A percentile compares a stretch with the other conserved stretches of the same genome.
Conservation (phyloP, 2,888 invertebrate genomes). For the Microctonus aethiopoides region DNA sequence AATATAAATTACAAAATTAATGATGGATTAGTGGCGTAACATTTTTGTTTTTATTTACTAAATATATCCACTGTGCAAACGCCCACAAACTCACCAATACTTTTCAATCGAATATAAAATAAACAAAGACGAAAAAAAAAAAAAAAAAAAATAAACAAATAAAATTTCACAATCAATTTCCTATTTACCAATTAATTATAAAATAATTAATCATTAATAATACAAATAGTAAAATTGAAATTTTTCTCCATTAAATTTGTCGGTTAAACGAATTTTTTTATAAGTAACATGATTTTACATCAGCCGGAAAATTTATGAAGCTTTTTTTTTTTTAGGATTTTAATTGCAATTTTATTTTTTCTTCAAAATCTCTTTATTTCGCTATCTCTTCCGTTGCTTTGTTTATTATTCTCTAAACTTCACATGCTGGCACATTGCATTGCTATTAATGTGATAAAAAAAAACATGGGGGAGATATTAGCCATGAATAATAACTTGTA, state of each 20-base stretch:
- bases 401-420: too few relatives aligned
- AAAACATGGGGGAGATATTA: not conserved
- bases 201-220: not conserved
- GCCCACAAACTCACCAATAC: too few relatives aligned
- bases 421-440: conserved; percentile 37
- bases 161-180: too few relatives aligned
- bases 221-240: not conserved
- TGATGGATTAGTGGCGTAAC: conserved; percentile 28
- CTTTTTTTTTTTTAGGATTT: conserved; percentile 41
- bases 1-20: conserved; percentile 42
- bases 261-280: too few relatives aligned
- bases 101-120: too few relatives aligned
- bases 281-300: not conserved
- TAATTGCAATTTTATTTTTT: conserved; percentile 50
- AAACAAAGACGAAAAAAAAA: too few relatives aligned
- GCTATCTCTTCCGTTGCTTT: not conserved
- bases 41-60: not conserved
- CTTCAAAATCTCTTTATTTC: conserved; percentile 24
- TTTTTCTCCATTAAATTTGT: too few relatives aligned
- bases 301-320: conserved; percentile 51
- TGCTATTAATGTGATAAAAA: conserved; percentile 42
- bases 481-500: conserved; percentile 55
- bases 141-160: too few relatives aligned
- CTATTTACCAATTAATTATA: not conserved
- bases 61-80: too few relatives aligned